Percentiles rank a stretch among this genome's conserved stretches.
These are phyloP conservation scores for Coleophora deauratella DNA, from an alignment of 2,888 invertebrate species.

Conservation along the genomic window DNA sequence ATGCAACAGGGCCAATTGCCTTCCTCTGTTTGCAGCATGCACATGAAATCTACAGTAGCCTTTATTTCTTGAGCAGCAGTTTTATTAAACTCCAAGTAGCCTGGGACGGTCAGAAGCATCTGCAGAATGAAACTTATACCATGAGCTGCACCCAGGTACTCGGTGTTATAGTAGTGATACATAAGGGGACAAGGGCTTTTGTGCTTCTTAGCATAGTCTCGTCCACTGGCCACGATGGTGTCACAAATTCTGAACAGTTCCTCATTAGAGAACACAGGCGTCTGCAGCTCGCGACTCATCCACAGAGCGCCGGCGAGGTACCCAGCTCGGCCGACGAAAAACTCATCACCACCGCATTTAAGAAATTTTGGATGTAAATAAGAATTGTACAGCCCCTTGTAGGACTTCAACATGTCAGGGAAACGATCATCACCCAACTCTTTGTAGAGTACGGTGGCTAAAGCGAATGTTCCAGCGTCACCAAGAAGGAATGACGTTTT, in stretches of 20 bases:
- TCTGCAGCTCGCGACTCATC: conserved; percentile 75
- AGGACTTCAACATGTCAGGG: conserved; percentile 40
- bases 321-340: conserved; percentile 89
- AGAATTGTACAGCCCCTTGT: conserved; percentile 46
- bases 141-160: conserved; percentile 83
- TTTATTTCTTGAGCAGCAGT: conserved; percentile 75
- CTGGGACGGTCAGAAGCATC: conserved; percentile 67
- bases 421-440: conserved; percentile 57
- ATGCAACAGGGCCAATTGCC: conserved; percentile 86
- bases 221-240: conserved; percentile 81
- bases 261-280: conserved; percentile 47
- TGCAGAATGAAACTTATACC: conserved; percentile 70
- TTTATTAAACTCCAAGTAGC: conserved; percentile 70
- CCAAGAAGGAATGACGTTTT: conserved; percentile 85
- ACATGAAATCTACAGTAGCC: conserved; percentile 77
- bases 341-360: conserved; percentile 84
- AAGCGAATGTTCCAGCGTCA: conserved; percentile 83
- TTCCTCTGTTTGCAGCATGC: conserved; percentile 77
- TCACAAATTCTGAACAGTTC: conserved; percentile 79
- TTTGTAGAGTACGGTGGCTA: conserved; percentile 78
- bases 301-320: conserved; percentile 85
- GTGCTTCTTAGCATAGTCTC: conserved; percentile 75
- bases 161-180: conserved; percentile 83
- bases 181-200: conserved; percentile 80
- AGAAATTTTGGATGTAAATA: conserved; percentile 66